phyloP scores from a whole-genome alignment of 2,888 invertebrate genomes.

The Trypoxylon attenuatum region DNA sequence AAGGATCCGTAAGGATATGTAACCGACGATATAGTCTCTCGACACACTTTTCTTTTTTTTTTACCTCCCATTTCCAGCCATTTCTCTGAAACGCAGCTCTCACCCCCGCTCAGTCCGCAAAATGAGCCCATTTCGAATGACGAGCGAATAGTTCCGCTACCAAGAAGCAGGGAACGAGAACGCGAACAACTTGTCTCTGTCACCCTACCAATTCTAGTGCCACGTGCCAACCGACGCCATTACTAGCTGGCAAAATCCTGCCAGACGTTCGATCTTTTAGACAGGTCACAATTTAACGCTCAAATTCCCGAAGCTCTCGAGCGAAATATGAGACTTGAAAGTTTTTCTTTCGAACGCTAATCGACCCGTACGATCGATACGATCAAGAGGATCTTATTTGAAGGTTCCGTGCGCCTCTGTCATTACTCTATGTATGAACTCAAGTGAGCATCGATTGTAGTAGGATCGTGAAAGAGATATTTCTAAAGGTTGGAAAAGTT shows the following conservation, averaged over 20 bases:
- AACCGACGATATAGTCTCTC: slow-evolving; percentile 10
- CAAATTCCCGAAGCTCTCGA: not conserved
- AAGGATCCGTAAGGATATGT: slow-evolving; percentile 47
- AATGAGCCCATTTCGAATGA: not conserved
- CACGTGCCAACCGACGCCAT: not conserved
- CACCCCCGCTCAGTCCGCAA: not conserved
- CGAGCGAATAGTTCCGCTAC: not conserved
- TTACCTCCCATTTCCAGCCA: not conserved
- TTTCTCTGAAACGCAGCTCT: not conserved
- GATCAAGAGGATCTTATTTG: not conserved
- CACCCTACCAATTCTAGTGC: not conserved
- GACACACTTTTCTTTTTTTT: slow-evolving; percentile 26
- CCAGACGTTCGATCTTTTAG: not conserved
- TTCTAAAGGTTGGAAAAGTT: no score
- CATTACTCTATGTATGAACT: no score
- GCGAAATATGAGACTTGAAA: not conserved
- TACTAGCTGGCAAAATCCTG: not conserved
- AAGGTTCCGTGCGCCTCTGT: not conserved
- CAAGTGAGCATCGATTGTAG: no score
- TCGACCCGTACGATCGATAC: no score
- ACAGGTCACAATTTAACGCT: not conserved
- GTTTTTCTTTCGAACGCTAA: not conserved
- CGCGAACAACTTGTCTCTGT: no score
- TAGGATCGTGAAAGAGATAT: no score
- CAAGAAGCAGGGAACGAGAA: no score